Base-by-base conservation (phyloP, 2,888 invertebrate genomes). In the Caenorhabditis angaria region DNA sequence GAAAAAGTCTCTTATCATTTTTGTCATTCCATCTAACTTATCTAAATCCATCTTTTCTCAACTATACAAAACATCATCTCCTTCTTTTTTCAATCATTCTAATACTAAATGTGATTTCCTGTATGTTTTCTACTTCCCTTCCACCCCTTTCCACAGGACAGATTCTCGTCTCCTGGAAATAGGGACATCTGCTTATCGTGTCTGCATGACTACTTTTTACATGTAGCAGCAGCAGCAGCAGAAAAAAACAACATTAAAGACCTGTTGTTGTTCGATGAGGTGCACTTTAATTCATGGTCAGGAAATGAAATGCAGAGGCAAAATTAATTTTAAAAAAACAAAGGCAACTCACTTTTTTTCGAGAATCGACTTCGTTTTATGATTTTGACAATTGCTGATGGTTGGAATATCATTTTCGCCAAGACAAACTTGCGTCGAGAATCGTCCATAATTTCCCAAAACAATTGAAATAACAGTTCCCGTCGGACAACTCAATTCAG, bases 371-470 rank as follows among this genome's bases (percentile, higher is more conserved):
- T 68, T 69, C 2, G 78, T 69, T 29, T 67, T 69, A 22, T 69
- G 75, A 50, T 78, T 78, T 48, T 67, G 61, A 58, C 78, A 78
- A 27, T 60, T 69, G 60, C 51, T n/a, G 59, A 51, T 10, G 73
- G 63, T 22, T 65, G 55, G 6, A 65, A 47, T 20, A 14, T 73
- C 67, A 27, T n/a, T 32, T 12, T 73, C 73, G 1, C 59, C 57
- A 29, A 69, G 54, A 29, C 73, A 73, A 20, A 73, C 65, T 22
- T 58, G 60, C 6, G 58, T 64, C 2, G 78, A 75, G 53, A 73
- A 78, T 54, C 80, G 61, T 53, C 80, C 80, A 50, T 76, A 80
- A 58, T 78, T 80, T 29, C 78, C 80, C n/a, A 70, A 56, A 6
- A 70, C 65, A 27, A 78, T 70, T 47, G 68, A 62, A 27, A 80